Evolutionary conservation across 2,797 vertebrate genomes (phyloP).

Genomic region (Tadarida brasiliensis): DNA sequence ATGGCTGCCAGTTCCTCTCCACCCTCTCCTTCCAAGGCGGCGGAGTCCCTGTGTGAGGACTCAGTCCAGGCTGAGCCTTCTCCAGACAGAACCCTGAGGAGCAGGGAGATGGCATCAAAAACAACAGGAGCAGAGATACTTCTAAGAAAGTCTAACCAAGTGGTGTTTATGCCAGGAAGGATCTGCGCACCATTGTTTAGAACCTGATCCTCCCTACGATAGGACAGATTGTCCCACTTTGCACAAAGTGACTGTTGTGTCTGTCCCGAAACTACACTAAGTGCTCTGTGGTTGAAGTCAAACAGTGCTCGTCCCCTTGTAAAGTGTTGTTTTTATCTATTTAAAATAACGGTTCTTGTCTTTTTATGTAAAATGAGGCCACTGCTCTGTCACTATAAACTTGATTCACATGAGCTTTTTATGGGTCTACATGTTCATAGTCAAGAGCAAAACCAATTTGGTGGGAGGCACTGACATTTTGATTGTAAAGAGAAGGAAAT

Average conservation of each 20-base stretch:
- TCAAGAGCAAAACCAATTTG: constrained; percentile 79
- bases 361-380: constrained; percentile 72
- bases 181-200: background rate
- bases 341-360: constrained; percentile 29
- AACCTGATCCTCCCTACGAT: background rate
- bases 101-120: background rate
- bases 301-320: background rate
- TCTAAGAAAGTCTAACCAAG: background rate
- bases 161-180: background rate
- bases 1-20: constrained; percentile 7
- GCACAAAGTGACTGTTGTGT: background rate
- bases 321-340: background rate
- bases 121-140: background rate
- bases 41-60: background rate
- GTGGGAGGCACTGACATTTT: constrained; percentile 85
- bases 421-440: constrained; percentile 78
- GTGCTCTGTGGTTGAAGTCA: constrained; percentile 36
- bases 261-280: background rate
- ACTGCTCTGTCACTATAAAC: constrained; percentile 71
- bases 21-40: background rate
- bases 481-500: constrained; percentile 78
- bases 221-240: background rate
- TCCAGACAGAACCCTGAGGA: accelerated
- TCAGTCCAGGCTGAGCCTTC: background rate
- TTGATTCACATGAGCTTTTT: constrained; percentile 82